phyloP scores from a whole-genome alignment of 30 jellyfish, hydroid and myxozoan species.

The Catostylus mosaicus region DNA sequence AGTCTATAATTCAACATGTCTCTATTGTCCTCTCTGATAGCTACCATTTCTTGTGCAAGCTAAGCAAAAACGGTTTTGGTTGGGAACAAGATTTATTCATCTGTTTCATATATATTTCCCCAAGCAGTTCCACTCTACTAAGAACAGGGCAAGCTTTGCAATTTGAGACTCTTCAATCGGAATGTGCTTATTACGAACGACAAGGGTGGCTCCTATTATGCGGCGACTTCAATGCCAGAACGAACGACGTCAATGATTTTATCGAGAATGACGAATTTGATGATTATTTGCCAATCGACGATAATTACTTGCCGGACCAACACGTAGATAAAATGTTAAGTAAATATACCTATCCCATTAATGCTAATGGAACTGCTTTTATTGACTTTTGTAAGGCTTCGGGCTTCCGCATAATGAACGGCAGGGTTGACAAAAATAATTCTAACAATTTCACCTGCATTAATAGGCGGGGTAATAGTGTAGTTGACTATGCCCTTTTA shows the following conservation, averaged over 20 bases:
- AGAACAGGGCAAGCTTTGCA: constrained; percentile 34
- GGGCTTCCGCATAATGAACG: constrained; percentile 8
- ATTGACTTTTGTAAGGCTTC: constrained; percentile 25
- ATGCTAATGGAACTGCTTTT: constrained; percentile 32
- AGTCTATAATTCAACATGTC: constrained; percentile 6
- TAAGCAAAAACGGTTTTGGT: constrained; percentile 5
- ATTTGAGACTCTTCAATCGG: constrained; percentile 44
- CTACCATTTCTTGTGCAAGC: constrained; percentile 32
- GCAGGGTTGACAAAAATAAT: constrained; percentile 21
- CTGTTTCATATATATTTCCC: constrained; percentile 41
- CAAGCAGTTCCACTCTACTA: constrained; percentile 11
- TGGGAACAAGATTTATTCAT: constrained; percentile 26
- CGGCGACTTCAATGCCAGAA: constrained; percentile 25
- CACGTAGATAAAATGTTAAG: background rate
- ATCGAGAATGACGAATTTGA: constrained; percentile 28
- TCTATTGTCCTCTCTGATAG: constrained; percentile 9
- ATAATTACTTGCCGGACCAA: constrained; percentile 18
- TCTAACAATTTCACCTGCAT: constrained; percentile 29
- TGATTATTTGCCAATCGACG: constrained; percentile 32
- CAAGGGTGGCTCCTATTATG: constrained; percentile 25
- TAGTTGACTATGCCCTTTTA: constrained; percentile 17
- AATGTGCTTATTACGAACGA: constrained; percentile 39
- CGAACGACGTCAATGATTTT: constrained; percentile 23
- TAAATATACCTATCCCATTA: constrained; percentile 7
- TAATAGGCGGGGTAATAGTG: constrained; percentile 16